These are phyloP conservation scores for Lepidocyrtinus sp. DNA, from an alignment of 2,888 invertebrate genomes.

Conservation along the genomic window DNA sequence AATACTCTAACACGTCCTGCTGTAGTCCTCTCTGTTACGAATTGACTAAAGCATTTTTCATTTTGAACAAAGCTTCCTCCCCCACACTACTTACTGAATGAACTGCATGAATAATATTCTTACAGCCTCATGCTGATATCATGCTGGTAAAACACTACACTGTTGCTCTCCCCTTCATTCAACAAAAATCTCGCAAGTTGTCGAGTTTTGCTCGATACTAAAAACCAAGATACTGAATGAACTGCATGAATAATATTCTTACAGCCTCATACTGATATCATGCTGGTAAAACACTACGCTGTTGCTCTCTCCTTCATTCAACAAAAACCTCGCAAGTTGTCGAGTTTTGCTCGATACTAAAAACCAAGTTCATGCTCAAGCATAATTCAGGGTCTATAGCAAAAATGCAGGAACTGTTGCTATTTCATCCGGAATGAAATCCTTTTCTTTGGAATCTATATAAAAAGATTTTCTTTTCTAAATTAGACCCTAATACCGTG, in stretches of 20 bases:
- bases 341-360: neutral
- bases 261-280: conserved; percentile 15
- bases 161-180: too few species aligned
- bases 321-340: conserved; percentile 15
- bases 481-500: too few species aligned
- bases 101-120: neutral
- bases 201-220: conserved; percentile 24
- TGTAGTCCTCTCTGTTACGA: too few species aligned
- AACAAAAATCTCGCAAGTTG: too few species aligned
- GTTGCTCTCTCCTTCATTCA: conserved; percentile 37
- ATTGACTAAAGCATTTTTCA: too few species aligned
- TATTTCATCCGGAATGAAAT: too few species aligned
- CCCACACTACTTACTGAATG: too few species aligned
- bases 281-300: conserved; percentile 18
- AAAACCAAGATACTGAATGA: conserved; percentile 17
- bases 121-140: neutral
- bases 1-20: too few species aligned
- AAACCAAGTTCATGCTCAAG: neutral
- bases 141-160: neutral
- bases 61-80: too few species aligned
- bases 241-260: too few species aligned
- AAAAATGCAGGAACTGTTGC: neutral
- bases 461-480: too few species aligned
- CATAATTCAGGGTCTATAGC: conserved; percentile 29
- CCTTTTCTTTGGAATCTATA: too few species aligned